Base-by-base conservation (phyloP, 2,113 vertebrate species). In the Sarotherodon lohbergeri region DNA sequence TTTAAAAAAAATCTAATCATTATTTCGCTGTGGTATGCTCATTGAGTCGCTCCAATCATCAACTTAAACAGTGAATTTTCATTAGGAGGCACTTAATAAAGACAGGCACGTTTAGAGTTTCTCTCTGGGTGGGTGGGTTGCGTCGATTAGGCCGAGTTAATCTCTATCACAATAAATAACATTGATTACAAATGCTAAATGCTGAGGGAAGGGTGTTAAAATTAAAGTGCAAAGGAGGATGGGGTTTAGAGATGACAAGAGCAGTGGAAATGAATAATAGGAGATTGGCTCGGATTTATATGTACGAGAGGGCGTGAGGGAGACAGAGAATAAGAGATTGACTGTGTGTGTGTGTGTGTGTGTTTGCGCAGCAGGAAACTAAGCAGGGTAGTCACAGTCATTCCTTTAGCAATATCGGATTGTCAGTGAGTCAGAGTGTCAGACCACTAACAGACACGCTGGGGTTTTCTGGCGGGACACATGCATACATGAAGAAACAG, bases 161-260 rank as follows among this genome's bases (percentile, higher is more conserved):
- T 96, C 93, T 93, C 94, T 34, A 90, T 92, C 90, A 92, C 82
- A 93, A 93, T 93, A 94, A 94, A 96, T 93, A 96, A 94, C 89
- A 90, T 90, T 94, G 91, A 96, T 95, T 94, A 94, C 87, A 92
- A 94, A 82, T 17, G 55, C 83, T 59, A 93, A 94, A 81, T 16
- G 56, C 83, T 61, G 78, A 43, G 80, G 81, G 88, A 86, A 85
- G 86, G 61, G 36, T 87, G 86, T 48, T 88, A 55, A 85, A 93
- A 91, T 91, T 66, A 90, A 90, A 91, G 90, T 43, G 86, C 86
- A 80, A 55, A 87, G n/a, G 9, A 85, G 32, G 52, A 84, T 17
- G 63, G 57, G 86, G 83, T 16, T 79, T 79, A 80, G 13, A 39
- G 80, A 82, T 80, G 86, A 89, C 66, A 81, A 66, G 82, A 87